Evolutionary conservation across 2,113 vertebrate genomes (phyloP), one percentile per base, ranked within the genome.

Genomic region (Anarhynchus alexandrinus): DNA sequence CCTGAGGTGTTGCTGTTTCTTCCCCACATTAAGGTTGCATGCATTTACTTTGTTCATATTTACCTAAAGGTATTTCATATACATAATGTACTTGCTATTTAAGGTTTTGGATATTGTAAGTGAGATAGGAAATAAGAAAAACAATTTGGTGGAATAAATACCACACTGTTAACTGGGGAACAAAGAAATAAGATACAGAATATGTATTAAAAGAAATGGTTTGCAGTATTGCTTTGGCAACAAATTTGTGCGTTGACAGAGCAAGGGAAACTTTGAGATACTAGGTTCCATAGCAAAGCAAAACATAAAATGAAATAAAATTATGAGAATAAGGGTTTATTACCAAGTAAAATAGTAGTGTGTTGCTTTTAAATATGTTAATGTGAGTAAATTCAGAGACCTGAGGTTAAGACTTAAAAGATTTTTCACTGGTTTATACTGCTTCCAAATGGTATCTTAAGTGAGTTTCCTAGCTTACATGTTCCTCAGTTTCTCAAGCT

Each of bases 1-100:
- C 93, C 87, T 49, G 61, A 85, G 95, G 84, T 90, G 30, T 82
- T 94, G 57, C 70, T 65, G 12, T 87, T 89, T 49, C 82, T 94
- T 90, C 36, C 40, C 52, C 67, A 2, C 43, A 11, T 94, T 78
- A 91, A 78, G 57, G 77, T n/a, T 5, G 2, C 30, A 18, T 71
- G n/a, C 1, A 1, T 84, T 94, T 76, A 52, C 65, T 91, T 67
- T 52, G 49, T 5, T 1, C 26, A 9, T 76, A 69, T 76, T 86
- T 77, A 84, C 51, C 64, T 93, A 36, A 78, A 70, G 65, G 9
- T 83, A 69, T 61, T 95, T 64, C 26, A 20, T 86, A 62, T 77
- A 30, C 34, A 40, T 88, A 67, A 82, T 42, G 49, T 52, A 15
- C 36, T 90, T 15, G 3, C 59, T 72, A 0, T 74, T 73, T 71